Conservation (phyloP, 2,888 invertebrate species). For the Pammene aurita region DNA sequence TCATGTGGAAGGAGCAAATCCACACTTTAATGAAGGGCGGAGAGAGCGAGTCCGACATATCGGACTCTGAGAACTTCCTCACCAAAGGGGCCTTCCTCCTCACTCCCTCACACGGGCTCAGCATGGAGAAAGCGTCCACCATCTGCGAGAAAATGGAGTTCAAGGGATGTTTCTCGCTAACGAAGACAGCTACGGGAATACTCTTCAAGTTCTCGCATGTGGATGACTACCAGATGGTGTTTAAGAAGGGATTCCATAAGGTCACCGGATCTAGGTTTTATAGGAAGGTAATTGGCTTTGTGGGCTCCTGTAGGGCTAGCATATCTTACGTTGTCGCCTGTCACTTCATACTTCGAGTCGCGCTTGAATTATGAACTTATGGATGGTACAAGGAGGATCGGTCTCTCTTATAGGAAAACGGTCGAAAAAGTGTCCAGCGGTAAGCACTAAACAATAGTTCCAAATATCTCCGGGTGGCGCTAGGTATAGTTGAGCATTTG, state of each 20-base stretch:
- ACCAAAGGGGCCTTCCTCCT: slow-evolving; percentile 92
- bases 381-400: too few species aligned
- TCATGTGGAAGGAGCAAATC: slow-evolving; percentile 82
- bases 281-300: slow-evolving; percentile 86
- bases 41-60: slow-evolving; percentile 91
- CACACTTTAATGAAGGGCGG: slow-evolving; percentile 86
- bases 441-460: too few species aligned
- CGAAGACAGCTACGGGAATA: slow-evolving; percentile 94
- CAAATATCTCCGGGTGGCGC: too few species aligned
- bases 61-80: slow-evolving; percentile 89
- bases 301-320: slow-evolving; percentile 38
- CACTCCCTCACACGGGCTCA: slow-evolving; percentile 93
- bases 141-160: slow-evolving; percentile 96
- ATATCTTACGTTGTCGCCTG: too few species aligned
- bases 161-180: slow-evolving; percentile 92
- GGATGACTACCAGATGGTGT: slow-evolving; percentile 93
- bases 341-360: too few species aligned
- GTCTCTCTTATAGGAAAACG: too few species aligned
- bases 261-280: slow-evolving; percentile 93
- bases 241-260: slow-evolving; percentile 93
- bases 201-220: slow-evolving; percentile 94
- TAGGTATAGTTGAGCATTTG: too few species aligned
- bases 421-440: too few species aligned
- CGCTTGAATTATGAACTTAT: too few species aligned
- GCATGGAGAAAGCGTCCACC: slow-evolving; percentile 92